These are phyloP conservation scores for Sorex araneus DNA, from an alignment of 2,113 vertebrate genomes.

Conservation along the genomic window DNA sequence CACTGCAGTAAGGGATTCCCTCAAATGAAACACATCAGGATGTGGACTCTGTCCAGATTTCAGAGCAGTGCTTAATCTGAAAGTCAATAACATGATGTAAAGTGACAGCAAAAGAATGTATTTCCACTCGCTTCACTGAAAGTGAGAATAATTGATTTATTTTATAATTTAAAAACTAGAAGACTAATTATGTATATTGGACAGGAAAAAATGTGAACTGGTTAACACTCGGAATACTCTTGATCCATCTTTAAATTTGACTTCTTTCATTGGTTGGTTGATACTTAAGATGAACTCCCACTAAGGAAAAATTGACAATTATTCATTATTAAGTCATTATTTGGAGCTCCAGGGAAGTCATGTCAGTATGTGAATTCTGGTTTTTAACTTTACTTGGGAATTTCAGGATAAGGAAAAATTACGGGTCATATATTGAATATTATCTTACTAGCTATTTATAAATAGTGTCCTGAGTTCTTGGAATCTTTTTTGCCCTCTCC, in stretches of 20 bases:
- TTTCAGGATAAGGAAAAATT: constrained; percentile 46
- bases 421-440: neutral
- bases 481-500: neutral
- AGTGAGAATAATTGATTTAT: constrained; percentile 59
- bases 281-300: constrained; percentile 11
- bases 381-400: constrained; percentile 18
- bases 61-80: constrained; percentile 61
- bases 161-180: constrained; percentile 33
- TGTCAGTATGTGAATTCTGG: neutral
- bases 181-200: neutral
- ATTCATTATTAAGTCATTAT: neutral
- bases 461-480: neutral
- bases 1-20: constrained; percentile 64
- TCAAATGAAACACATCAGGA: constrained; percentile 37
- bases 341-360: neutral
- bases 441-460: neutral
- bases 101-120: constrained; percentile 55
- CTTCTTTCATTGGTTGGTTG: neutral
- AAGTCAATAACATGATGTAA: constrained; percentile 66
- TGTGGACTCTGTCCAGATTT: constrained; percentile 66
- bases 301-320: neutral
- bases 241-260: neutral
- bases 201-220: neutral
- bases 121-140: constrained; percentile 60
- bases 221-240: neutral